These are phyloP conservation scores for Urophycis tenuis DNA, from an alignment of 2,797 vertebrate genomes.

Conservation along the genomic window DNA sequence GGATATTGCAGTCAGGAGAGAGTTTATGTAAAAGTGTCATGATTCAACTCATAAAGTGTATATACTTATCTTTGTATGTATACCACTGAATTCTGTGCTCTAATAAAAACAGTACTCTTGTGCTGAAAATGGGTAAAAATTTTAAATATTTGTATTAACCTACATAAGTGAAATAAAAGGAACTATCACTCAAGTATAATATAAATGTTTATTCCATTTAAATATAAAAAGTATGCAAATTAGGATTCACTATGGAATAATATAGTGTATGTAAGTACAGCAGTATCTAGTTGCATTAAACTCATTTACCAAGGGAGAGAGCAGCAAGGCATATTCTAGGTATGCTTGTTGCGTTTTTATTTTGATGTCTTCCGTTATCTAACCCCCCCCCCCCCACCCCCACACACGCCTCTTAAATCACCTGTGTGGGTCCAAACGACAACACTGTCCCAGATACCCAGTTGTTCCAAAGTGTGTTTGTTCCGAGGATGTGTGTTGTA, in stretches of 20 bases:
- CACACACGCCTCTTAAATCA: not conserved
- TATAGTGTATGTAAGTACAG: constrained; percentile 62
- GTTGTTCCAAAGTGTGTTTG: constrained; percentile 3
- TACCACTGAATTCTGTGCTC: constrained; percentile 68
- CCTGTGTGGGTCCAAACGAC: not conserved
- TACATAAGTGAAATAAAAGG: constrained; percentile 53
- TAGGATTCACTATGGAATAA: constrained; percentile 57
- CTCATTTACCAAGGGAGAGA: constrained; percentile 59
- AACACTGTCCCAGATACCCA: constrained; percentile 1
- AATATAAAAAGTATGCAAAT: constrained; percentile 66
- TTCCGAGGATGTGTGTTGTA: not conserved
- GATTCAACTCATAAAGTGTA: constrained; percentile 61
- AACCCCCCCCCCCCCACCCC: not conserved
- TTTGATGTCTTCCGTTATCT: constrained; percentile 1
- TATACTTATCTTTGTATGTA: constrained; percentile 72
- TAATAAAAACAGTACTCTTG: constrained; percentile 68
- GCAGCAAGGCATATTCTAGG: constrained; percentile 57
- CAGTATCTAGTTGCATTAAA: constrained; percentile 59
- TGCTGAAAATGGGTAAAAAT: constrained; percentile 63
- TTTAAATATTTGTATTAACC: constrained; percentile 66
- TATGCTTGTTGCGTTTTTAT: constrained; percentile 64
- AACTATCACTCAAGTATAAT: constrained; percentile 54
- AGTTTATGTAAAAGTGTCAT: constrained; percentile 59
- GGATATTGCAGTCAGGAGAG: constrained; percentile 47
- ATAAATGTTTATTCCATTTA: constrained; percentile 62